A percentile compares a stretch with the other conserved stretches of the same genome.
phyloP scores from a whole-genome alignment of 2,113 vertebrate genomes.

The Gambusia affinis region DNA sequence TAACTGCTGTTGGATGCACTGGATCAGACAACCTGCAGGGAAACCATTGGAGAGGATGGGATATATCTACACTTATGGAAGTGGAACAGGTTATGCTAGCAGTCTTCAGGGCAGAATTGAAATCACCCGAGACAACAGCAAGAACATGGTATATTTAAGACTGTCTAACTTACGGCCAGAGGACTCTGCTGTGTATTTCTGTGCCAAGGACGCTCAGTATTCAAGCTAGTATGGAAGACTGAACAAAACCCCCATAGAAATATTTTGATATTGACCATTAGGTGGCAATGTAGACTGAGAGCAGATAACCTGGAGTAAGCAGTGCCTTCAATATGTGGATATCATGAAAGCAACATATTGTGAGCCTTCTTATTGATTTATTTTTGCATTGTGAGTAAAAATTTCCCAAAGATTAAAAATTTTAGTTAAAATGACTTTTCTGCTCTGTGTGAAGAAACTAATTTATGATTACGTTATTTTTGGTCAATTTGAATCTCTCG shows the following conservation, averaged over 20 bases:
- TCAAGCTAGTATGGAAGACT: neutral
- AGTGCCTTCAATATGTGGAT: too few species aligned
- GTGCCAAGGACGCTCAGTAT: conserved; percentile 5
- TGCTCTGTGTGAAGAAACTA: too few species aligned
- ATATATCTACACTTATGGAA: neutral
- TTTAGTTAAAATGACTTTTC: too few species aligned
- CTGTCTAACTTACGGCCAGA: neutral
- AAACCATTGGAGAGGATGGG: conserved; percentile 57
- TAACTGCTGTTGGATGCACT: conserved; percentile 21
- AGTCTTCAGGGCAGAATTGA: neutral
- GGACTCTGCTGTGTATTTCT: conserved; percentile 58
- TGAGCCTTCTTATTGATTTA: too few species aligned
- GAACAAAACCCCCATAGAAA: neutral
- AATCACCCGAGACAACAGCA: conserved; percentile 15
- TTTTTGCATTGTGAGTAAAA: too few species aligned
- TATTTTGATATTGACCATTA: neutral
- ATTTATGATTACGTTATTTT: too few species aligned
- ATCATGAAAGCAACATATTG: neutral
- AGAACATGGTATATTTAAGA: neutral
- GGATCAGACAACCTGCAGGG: conserved; percentile 49
- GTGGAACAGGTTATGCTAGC: neutral
- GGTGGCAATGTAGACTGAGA: neutral
- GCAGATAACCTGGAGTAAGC: neutral
- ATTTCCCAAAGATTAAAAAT: too few species aligned
- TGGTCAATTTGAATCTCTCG: too few species aligned